phyloP scores from a whole-genome alignment of 2,113 vertebrate species.

The Chaetura pelagica region DNA sequence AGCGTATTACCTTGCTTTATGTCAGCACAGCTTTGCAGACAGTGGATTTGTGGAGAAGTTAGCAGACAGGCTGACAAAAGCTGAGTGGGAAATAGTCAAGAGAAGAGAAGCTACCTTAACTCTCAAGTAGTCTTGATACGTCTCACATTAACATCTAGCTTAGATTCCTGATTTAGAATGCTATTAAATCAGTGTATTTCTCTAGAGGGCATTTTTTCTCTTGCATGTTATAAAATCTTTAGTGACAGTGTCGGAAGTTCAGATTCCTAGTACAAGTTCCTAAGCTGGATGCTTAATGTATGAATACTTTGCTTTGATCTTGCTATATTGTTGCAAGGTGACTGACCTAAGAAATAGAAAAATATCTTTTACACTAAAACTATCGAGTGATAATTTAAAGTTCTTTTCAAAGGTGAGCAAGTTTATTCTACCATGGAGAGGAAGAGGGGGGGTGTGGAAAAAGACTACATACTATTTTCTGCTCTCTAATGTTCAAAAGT shows the following conservation, averaged over 20 bases:
- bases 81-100: neutral
- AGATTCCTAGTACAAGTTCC: neutral
- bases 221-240: neutral
- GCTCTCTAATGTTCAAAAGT: neutral
- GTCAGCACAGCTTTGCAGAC: neutral
- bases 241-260: neutral
- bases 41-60: neutral
- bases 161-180: neutral
- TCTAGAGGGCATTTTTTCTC: neutral
- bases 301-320: neutral
- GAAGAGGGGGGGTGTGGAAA: too few relatives aligned
- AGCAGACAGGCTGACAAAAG: neutral
- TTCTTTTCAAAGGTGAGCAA: neutral
- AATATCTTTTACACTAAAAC: neutral
- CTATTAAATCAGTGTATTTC: neutral
- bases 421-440: neutral
- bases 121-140: neutral
- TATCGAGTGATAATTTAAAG: neutral
- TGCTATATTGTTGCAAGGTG: neutral
- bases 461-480: fast-evolving
- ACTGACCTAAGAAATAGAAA: neutral
- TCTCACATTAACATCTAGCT: neutral
- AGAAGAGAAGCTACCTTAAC: neutral
- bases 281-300: neutral
- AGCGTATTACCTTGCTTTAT: neutral